Conservation (phyloP, 1,140 invertebrate species). For the Drosophila tropicalis region DNA sequence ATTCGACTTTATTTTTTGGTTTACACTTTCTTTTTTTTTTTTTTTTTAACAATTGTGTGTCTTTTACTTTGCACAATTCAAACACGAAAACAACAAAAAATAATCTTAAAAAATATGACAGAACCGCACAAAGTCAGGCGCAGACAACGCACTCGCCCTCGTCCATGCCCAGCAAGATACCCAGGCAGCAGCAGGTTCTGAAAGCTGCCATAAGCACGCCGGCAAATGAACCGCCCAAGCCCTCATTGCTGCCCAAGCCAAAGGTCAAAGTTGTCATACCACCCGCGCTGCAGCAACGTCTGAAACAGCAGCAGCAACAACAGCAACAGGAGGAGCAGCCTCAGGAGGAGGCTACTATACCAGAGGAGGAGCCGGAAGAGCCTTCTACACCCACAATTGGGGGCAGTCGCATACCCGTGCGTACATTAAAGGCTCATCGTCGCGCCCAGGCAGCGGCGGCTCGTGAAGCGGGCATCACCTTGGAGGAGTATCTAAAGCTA, state of each 20-base stretch:
- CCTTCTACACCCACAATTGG: constrained; percentile 44
- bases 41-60: constrained; percentile 53
- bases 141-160: constrained; percentile 45
- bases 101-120: constrained; percentile 62
- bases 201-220: constrained; percentile 38
- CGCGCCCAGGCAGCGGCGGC: constrained; percentile 68
- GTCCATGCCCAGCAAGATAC: constrained; percentile 63
- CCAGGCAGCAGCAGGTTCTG: constrained; percentile 43
- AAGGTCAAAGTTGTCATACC: constrained; percentile 82
- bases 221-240: constrained; percentile 61
- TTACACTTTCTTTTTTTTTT: too few relatives aligned
- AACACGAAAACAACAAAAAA: constrained; percentile 45
- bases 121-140: constrained; percentile 70
- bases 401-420: constrained; percentile 78
- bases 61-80: constrained; percentile 77
- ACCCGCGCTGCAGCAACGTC: constrained; percentile 73
- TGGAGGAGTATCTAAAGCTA: constrained; percentile 59
- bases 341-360: constrained; percentile 56
- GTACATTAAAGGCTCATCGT: constrained; percentile 79
- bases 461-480: constrained; percentile 60
- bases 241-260: constrained; percentile 80
- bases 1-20: not conserved
- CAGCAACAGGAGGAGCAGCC: constrained; percentile 40
- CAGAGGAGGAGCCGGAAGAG: constrained; percentile 3
- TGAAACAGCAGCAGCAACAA: constrained; percentile 55